A percentile compares a stretch with the other conserved stretches of the same genome.
phyloP scores from a whole-genome alignment of 2,113 vertebrate species.

The Dipodomys stephensi region DNA sequence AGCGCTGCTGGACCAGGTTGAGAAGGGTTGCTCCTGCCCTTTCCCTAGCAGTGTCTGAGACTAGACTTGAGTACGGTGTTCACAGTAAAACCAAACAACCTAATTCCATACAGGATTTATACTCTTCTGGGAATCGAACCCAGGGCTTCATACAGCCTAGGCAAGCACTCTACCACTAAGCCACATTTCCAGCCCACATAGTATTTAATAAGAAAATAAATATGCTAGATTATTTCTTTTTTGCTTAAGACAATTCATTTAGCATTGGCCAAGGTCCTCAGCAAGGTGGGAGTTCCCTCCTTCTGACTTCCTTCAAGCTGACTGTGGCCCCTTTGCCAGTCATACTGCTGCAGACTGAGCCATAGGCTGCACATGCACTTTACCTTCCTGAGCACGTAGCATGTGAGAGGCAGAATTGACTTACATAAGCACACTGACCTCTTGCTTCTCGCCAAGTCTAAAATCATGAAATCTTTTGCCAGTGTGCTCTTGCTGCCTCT shows the following conservation, averaged over 20 bases:
- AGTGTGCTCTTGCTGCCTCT: conserved; percentile 34
- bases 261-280: neutral
- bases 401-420: neutral
- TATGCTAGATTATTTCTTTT: neutral
- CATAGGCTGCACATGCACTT: neutral
- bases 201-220: conserved; percentile 18
- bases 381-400: conserved; percentile 40
- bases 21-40: neutral
- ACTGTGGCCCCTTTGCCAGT: neutral
- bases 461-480: conserved; percentile 62
- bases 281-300: neutral
- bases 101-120: neutral
- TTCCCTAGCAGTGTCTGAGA: neutral
- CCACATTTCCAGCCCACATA: too few relatives aligned
- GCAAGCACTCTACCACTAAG: too few relatives aligned
- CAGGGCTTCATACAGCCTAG: too few relatives aligned
- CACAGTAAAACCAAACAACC: neutral
- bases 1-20: neutral
- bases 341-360: neutral
- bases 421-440: conserved; percentile 65
- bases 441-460: conserved; percentile 60
- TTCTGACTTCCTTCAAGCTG: neutral
- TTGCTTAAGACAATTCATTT: neutral
- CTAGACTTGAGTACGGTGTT: neutral
- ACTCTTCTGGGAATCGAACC: neutral